Conservation (phyloP, 1,140 invertebrate genomes). For the Neotoxoptera formosana region DNA sequence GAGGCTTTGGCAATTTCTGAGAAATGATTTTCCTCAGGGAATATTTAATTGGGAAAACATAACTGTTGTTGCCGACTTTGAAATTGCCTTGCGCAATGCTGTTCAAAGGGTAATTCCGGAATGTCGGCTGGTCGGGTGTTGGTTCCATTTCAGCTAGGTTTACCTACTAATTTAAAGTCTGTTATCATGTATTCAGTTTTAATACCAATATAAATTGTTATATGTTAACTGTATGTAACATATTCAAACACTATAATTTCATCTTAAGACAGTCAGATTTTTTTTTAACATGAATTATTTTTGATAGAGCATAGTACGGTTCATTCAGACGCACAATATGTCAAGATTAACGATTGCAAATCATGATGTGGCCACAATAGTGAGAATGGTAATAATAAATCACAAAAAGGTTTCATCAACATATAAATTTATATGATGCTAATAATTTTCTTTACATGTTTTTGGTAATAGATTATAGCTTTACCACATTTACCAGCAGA, state of each 20-base stretch:
- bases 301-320: background rate
- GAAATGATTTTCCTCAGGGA: conserved; percentile 1
- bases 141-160: too few relatives aligned
- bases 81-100: background rate
- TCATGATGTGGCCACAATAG: too few relatives aligned
- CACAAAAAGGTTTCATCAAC: too few relatives aligned
- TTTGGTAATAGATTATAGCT: background rate
- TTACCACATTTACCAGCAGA: background rate
- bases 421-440: too few relatives aligned
- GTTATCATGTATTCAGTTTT: too few relatives aligned
- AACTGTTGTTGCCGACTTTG: background rate
- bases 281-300: background rate
- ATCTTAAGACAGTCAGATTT: background rate
- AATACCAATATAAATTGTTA: too few relatives aligned
- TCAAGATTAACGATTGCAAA: background rate
- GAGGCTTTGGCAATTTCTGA: background rate
- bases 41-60: background rate
- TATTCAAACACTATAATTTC: too few relatives aligned
- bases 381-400: too few relatives aligned
- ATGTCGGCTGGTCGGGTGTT: background rate
- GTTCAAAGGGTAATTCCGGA: background rate
- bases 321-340: background rate
- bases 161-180: too few relatives aligned
- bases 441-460: too few relatives aligned
- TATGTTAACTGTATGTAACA: too few relatives aligned